These are phyloP conservation scores for Solenopsis fugax DNA, from an alignment of 1,140 invertebrate species.

Conservation along the genomic window DNA sequence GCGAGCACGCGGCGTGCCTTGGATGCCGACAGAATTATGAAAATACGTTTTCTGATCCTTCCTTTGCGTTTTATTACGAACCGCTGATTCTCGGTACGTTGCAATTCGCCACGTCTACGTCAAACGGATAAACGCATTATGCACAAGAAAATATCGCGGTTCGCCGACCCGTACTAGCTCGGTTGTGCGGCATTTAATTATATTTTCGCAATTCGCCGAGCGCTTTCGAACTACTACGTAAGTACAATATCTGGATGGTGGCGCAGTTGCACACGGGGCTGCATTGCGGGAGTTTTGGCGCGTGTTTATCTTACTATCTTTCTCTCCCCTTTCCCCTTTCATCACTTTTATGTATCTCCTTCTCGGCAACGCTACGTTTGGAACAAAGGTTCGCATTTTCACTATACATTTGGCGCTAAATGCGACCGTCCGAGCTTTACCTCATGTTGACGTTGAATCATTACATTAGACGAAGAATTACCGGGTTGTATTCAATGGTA, in stretches of 20 bases:
- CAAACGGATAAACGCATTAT: conserved; percentile 41
- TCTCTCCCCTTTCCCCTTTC: background rate
- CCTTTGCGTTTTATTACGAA: conserved; percentile 49
- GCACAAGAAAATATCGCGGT: conserved; percentile 52
- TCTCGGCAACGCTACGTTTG: background rate
- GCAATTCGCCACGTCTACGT: conserved; percentile 49
- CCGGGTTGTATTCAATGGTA: background rate
- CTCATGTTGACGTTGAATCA: conserved; percentile 27
- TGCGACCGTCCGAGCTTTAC: background rate
- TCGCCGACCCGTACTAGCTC: conserved; percentile 24
- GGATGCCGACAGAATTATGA: conserved; percentile 61
- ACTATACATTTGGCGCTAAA: background rate
- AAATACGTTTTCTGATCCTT: conserved; percentile 63
- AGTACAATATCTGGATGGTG: conserved; percentile 26
- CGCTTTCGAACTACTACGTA: conserved; percentile 33
- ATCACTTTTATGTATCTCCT: background rate
- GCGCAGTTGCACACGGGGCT: conserved; percentile 11
- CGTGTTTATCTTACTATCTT: background rate
- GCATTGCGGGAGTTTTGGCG: conserved; percentile 2
- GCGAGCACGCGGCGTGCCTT: conserved; percentile 49
- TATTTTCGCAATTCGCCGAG: conserved; percentile 53
- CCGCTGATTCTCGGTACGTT: conserved; percentile 52
- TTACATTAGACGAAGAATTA: conserved; percentile 32
- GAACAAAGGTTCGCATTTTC: conserved; percentile 28
- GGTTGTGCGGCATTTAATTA: conserved; percentile 49